Evolutionary conservation across 2,113 vertebrate genomes (phyloP), one percentile per base, ranked within the genome.

Genomic region (Xerus inauris): DNA sequence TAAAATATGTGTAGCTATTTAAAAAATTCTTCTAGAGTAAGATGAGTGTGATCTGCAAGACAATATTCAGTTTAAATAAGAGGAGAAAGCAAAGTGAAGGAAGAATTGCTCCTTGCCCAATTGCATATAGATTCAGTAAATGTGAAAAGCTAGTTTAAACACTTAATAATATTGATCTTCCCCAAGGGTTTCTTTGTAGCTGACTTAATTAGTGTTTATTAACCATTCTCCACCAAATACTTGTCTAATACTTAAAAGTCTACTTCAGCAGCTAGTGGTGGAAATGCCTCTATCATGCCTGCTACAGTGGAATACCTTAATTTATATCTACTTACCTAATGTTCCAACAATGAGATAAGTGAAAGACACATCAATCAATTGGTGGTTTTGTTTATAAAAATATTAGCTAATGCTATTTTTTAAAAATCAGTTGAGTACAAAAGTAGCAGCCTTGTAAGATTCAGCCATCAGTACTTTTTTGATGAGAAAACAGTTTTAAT

Each of bases 91-190:
- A 49, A 81, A 79, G 51, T 3, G 12, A 49, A 95, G 40, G 42
- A 81, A 45, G 17, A 86, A 83, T 16, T 79, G 40, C 3, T 80
- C n/a, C n/a, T 91, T 82, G 35, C 35, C 32, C 82, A 79, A 7
- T 28, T 91, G 69, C 64, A 47, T 51, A 85, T 45, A 84, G 92
- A 95, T 69, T 91, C 35, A 19, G 86, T 86, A 91, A 93, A 93
- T 81, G 94, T 76, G 75, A n/a, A 96, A 96, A 96, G 69, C 73
- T 82, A 89, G 69, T 89, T 94, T 91, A 97, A 96, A 95, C 79
- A 96, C 94, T 97, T 98, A 93, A 96, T 94, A 91, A 95, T 97
- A 97, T 97, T 93, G 94, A 97, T 97, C 82, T 95, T 92, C n/a
- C 57, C 64, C 24, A 87, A 94, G 93, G 76, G 38, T 77, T 95